These are phyloP conservation scores for Aleiodes alternator DNA, from an alignment of 2,888 invertebrate genomes.

Conservation along the genomic window DNA sequence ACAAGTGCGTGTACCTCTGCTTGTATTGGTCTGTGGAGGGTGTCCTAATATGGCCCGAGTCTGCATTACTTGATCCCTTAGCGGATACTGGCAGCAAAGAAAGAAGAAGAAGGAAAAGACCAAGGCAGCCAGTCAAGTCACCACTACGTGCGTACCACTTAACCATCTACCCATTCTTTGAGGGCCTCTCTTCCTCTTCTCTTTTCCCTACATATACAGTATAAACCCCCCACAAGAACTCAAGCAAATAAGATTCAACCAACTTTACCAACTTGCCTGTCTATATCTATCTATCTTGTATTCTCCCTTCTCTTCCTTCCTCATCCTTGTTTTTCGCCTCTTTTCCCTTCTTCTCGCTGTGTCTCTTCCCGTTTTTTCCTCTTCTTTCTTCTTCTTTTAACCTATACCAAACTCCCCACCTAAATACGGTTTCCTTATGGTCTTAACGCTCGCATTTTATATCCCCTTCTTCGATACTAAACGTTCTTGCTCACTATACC, in stretches of 20 bases:
- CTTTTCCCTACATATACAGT: constrained; percentile 40
- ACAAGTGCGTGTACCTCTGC: constrained; percentile 30
- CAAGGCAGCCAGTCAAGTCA: constrained; percentile 43
- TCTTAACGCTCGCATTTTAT: constrained; percentile 50
- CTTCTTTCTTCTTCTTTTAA: too few relatives aligned
- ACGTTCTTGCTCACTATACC: constrained; percentile 46
- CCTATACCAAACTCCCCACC: constrained; percentile 26
- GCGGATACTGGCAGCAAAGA: constrained; percentile 55
- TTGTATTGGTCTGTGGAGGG: constrained; percentile 9
- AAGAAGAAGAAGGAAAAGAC: constrained; percentile 43
- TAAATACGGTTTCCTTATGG: constrained; percentile 43
- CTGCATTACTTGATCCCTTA: constrained; percentile 67
- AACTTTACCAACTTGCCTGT: constrained; percentile 6
- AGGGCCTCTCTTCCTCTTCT: constrained; percentile 38
- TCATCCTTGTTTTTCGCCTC: constrained; percentile 12
- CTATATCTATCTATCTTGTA: constrained; percentile 28
- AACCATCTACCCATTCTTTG: constrained; percentile 50
- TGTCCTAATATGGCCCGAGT: constrained; percentile 71
- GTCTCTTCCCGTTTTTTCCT: too few relatives aligned
- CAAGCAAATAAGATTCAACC: constrained; percentile 37
- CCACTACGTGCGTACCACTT: constrained; percentile 52
- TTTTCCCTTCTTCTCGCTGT: constrained; percentile 37
- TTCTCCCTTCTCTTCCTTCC: constrained; percentile 38
- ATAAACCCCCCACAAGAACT: background rate
- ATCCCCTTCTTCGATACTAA: constrained; percentile 48